Conservation (phyloP, 2,113 vertebrate species). For the Equus przewalskii region DNA sequence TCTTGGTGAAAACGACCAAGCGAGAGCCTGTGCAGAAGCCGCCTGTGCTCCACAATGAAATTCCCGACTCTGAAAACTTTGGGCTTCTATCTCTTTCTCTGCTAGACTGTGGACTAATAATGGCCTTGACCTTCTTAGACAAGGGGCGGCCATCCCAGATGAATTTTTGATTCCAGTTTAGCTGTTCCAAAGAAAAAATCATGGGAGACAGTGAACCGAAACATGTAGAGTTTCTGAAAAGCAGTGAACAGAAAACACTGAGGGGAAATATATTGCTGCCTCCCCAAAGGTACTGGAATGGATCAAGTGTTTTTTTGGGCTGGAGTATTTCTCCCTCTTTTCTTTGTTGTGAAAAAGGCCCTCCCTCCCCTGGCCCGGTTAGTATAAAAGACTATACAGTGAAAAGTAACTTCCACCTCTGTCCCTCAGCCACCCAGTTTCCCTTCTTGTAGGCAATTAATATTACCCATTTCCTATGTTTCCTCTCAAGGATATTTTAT, state of each 20-base stretch:
- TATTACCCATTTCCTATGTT: neutral
- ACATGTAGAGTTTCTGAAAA: neutral
- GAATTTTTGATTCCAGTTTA: neutral
- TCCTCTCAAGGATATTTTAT: neutral
- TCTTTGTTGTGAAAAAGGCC: constrained; percentile 1
- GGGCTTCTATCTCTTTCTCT: constrained; percentile 46
- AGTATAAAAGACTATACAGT: neutral
- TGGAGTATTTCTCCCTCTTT: neutral
- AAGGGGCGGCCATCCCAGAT: neutral
- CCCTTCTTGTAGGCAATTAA: neutral
- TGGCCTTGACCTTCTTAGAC: constrained; percentile 24
- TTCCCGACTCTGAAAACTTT: neutral
- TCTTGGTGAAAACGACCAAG: neutral
- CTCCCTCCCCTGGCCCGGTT: neutral
- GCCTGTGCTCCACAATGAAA: neutral
- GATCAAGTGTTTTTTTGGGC: neutral
- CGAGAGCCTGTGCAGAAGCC: neutral
- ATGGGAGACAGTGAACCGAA: neutral
- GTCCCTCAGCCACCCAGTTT: neutral
- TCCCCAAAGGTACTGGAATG: neutral
- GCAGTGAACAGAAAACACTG: constrained; percentile 13
- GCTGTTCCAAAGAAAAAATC: neutral
- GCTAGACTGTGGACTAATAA: neutral
- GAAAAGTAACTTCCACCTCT: neutral
- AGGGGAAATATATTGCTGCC: neutral